phyloP scores from a whole-genome alignment of 2,113 vertebrate genomes.

The Vimba vimba region DNA sequence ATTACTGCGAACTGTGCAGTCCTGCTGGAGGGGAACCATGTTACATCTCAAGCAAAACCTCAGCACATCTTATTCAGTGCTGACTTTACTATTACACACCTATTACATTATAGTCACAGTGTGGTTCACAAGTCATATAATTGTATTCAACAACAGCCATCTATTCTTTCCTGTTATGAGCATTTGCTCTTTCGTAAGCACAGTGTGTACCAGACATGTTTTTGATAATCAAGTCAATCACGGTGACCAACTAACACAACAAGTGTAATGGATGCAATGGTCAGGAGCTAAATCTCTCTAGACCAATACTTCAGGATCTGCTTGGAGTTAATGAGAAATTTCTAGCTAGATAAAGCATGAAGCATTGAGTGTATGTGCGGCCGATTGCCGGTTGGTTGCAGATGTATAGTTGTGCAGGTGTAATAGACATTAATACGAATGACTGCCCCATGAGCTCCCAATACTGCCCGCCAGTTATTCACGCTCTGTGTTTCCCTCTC shows the following conservation, averaged over 20 bases:
- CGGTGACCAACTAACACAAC: neutral
- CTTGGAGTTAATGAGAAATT: conserved; percentile 52
- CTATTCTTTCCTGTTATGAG: neutral
- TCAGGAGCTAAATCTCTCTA: conserved; percentile 29
- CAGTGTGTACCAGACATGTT: neutral
- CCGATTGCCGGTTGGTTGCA: conserved; percentile 6
- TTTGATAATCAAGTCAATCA: conserved; percentile 40
- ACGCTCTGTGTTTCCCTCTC: neutral
- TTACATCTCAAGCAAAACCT: conserved; percentile 33
- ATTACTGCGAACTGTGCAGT: conserved; percentile 45
- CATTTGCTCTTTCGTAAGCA: neutral
- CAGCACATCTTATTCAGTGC: conserved; percentile 6
- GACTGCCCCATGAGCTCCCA: neutral
- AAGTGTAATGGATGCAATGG: conserved; percentile 35
- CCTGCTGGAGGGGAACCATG: conserved; percentile 40
- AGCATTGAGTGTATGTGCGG: conserved; percentile 28
- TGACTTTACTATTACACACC: neutral
- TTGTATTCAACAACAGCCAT: neutral
- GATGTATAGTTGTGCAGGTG: conserved; percentile 17
- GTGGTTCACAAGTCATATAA: neutral
- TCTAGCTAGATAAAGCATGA: conserved; percentile 52
- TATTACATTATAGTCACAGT: neutral
- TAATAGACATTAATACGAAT: conserved; percentile 37
- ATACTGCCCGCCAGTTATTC: neutral
- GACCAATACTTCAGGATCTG: conserved; percentile 30